These are phyloP conservation scores for Alectoris magna DNA, from an alignment of 2,797 vertebrate genomes.

Conservation along the genomic window DNA sequence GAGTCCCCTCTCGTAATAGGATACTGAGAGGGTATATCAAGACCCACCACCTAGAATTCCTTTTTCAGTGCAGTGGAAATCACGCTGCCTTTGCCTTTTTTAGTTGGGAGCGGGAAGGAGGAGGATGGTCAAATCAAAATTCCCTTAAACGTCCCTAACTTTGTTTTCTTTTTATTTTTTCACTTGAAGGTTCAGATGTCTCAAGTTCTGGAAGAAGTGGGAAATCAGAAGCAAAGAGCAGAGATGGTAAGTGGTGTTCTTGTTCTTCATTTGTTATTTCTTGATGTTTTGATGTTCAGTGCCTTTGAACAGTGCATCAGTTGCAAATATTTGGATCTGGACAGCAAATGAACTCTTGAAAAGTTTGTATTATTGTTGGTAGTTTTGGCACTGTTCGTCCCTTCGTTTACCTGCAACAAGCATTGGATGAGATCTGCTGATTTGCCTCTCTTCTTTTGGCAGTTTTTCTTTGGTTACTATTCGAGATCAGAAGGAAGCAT, in stretches of 20 bases:
- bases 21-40: background rate
- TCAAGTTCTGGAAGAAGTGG: conserved; percentile 89
- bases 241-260: conserved; percentile 84
- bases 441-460: background rate
- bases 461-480: background rate
- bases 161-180: background rate
- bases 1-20: background rate
- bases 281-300: background rate
- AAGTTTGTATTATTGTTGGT: background rate
- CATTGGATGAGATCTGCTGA: background rate
- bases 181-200: conserved; percentile 86
- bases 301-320: background rate
- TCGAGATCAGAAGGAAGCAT: conserved; percentile 24
- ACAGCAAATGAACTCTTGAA: background rate
- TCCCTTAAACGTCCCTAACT: background rate
- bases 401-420: background rate
- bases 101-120: background rate
- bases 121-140: background rate
- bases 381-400: background rate
- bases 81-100: background rate
- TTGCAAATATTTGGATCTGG: background rate
- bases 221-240: conserved; percentile 87
- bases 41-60: accelerated
- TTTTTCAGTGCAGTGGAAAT: background rate
- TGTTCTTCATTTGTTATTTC: background rate